Percentiles rank a stretch among this genome's conserved stretches.
Evolutionary conservation across 2,888 invertebrate genomes (phyloP).

Genomic region (Sesia apiformis): DNA sequence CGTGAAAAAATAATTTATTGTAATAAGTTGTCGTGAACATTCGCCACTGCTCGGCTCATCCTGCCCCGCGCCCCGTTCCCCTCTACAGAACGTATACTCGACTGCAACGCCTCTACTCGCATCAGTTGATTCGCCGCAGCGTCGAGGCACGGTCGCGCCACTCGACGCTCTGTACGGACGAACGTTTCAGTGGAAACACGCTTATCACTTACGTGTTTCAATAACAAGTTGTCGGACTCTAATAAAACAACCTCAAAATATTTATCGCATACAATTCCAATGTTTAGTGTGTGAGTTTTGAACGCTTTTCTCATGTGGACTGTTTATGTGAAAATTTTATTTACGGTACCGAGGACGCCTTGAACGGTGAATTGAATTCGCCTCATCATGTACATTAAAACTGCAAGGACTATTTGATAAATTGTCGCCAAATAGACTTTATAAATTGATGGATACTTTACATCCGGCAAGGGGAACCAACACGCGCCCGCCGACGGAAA

Average conservation of each 20-base stretch:
- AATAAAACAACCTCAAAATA: slow-evolving; percentile 11
- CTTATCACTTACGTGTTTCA: slow-evolving; percentile 48
- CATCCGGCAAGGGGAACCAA: slow-evolving; percentile 63
- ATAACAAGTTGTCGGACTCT: slow-evolving; percentile 31
- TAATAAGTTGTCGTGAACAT: slow-evolving; percentile 70
- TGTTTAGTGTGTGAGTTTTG: slow-evolving; percentile 9
- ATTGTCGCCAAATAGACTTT: slow-evolving; percentile 45
- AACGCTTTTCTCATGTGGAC: slow-evolving; percentile 29
- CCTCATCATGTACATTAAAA: slow-evolving; percentile 37
- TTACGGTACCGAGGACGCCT: slow-evolving; percentile 23
- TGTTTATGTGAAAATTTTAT: slow-evolving; percentile 37
- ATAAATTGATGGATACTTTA: slow-evolving; percentile 70
- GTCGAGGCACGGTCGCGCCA: slow-evolving; percentile 65
- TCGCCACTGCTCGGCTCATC: slow-evolving; percentile 69
- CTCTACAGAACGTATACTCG: slow-evolving; percentile 52
- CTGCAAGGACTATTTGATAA: slow-evolving; percentile 48
- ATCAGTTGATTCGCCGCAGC: slow-evolving; percentile 66
- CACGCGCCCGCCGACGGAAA: slow-evolving; percentile 67
- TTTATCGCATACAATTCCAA: slow-evolving; percentile 3
- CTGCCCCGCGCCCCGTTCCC: slow-evolving; percentile 35
- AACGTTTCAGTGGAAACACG: slow-evolving; percentile 61
- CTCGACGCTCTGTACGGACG: slow-evolving; percentile 54
- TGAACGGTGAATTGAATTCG: slow-evolving; percentile 29
- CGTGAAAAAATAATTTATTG: slow-evolving; percentile 70
- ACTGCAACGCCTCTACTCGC: slow-evolving; percentile 59